Conservation (phyloP, 2,888 invertebrate genomes). For the Chamaedrilus cognettii region DNA sequence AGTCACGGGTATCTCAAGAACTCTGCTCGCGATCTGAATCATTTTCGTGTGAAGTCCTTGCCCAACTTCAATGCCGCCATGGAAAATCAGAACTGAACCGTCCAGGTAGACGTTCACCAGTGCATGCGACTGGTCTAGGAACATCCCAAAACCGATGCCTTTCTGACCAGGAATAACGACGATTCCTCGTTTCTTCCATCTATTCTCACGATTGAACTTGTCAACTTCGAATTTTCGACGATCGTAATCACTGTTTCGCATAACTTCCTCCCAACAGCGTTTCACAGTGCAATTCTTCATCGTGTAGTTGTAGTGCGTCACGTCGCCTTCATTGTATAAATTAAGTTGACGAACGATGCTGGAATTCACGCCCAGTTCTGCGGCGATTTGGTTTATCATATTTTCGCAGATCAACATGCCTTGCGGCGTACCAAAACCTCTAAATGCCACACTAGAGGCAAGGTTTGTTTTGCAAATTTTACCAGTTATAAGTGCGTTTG, state of each 20-base stretch:
- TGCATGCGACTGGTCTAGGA: conserved; percentile 72
- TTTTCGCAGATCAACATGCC: conserved; percentile 44
- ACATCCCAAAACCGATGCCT: conserved; percentile 78
- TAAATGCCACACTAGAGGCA: conserved; percentile 89
- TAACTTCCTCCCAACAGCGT: conserved; percentile 79
- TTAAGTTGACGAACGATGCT: conserved; percentile 67
- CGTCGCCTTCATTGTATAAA: conserved; percentile 76
- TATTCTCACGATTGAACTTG: conserved; percentile 71
- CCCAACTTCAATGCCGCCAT: conserved; percentile 93
- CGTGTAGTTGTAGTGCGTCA: conserved; percentile 77
- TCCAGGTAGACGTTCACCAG: conserved; percentile 72
- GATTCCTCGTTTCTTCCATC: conserved; percentile 86
- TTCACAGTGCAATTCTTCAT: conserved; percentile 69
- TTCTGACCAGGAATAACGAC: conserved; percentile 80
- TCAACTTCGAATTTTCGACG: conserved; percentile 67
- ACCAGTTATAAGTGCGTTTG: conserved; percentile 72
- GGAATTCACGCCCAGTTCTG: conserved; percentile 17
- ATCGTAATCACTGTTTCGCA: conserved; percentile 69
- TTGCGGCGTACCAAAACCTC: conserved; percentile 60
- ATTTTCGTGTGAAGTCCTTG: conserved; percentile 96
- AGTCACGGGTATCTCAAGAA: conserved; percentile 44
- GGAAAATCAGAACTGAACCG: conserved; percentile 83
- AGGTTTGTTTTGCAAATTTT: conserved; percentile 79
- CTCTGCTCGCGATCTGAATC: conserved; percentile 69
- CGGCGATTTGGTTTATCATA: conserved; percentile 63